phyloP scores from a whole-genome alignment of 2,888 invertebrate genomes.

The Thecocarcelia acutangulata region DNA sequence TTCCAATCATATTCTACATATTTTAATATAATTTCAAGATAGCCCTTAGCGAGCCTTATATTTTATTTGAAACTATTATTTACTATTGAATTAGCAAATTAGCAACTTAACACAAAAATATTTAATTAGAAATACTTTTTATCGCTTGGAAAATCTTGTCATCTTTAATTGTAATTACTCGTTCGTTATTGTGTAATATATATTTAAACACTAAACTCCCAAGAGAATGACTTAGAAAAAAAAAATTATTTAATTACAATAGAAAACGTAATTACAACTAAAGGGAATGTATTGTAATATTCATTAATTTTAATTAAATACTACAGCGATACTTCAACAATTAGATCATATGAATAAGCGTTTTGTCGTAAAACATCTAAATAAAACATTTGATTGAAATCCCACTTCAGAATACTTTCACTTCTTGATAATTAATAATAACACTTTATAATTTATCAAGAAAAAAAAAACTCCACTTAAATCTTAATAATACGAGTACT shows the following conservation, averaged over 20 bases:
- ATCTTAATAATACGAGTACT: too few species aligned
- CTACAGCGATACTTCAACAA: slow-evolving; percentile 15
- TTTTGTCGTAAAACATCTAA: background rate
- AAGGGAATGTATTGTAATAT: slow-evolving; percentile 11
- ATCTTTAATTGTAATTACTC: too few species aligned
- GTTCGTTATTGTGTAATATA: background rate
- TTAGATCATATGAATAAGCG: slow-evolving; percentile 42
- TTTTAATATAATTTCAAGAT: too few species aligned
- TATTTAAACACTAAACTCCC: background rate
- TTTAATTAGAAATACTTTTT: too few species aligned
- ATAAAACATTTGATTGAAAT: slow-evolving; percentile 21
- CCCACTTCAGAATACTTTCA: slow-evolving; percentile 51
- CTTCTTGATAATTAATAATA: slow-evolving; percentile 46
- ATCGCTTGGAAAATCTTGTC: too few species aligned
- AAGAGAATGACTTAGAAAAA: slow-evolving; percentile 5
- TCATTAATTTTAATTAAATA: slow-evolving; percentile 35
- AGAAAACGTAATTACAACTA: slow-evolving; percentile 28
- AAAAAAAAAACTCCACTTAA: slow-evolving; percentile 5
- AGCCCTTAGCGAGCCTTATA: too few species aligned
- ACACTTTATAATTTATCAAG: background rate
- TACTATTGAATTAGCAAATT: too few species aligned
- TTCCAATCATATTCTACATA: too few species aligned
- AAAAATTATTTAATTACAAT: slow-evolving; percentile 9
- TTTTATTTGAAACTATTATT: too few species aligned
- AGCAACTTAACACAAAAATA: too few species aligned